A percentile compares a stretch with the other conserved stretches of the same genome.
phyloP scores from a whole-genome alignment of 2,797 vertebrate species.

The Hoplostethus atlanticus region DNA sequence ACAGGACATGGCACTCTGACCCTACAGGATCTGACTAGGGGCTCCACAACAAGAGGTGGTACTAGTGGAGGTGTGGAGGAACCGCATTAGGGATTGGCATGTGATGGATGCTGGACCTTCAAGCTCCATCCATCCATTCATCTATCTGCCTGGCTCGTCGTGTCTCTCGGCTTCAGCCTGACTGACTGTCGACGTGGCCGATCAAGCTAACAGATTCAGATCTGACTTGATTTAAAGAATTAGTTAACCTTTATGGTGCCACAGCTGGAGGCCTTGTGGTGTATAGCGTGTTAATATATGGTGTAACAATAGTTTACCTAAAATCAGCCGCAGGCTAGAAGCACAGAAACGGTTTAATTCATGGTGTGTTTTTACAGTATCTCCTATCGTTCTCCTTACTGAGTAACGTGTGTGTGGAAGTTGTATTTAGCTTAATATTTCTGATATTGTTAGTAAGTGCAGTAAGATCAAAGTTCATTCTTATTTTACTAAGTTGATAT shows the following conservation, averaged over 20 bases:
- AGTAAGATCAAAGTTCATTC: conserved; percentile 48
- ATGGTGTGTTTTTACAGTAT: conserved; percentile 54
- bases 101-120: conserved; percentile 78
- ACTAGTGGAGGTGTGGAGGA: conserved; percentile 45
- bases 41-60: conserved; percentile 16
- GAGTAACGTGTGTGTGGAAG: conserved; percentile 65
- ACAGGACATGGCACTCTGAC: conserved; percentile 48
- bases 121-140: conserved; percentile 68
- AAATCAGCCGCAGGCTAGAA: conserved; percentile 56
- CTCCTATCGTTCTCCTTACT: conserved; percentile 49
- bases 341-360: conserved; percentile 53
- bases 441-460: conserved; percentile 44
- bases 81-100: conserved; percentile 51
- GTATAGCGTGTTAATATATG: conserved; percentile 64
- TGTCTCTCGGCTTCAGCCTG: conserved; percentile 59
- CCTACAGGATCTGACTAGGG: conserved; percentile 49
- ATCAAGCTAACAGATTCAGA: conserved; percentile 78
- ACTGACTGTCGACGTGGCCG: conserved; percentile 61
- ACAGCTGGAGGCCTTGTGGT: conserved; percentile 69
- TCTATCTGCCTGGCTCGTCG: conserved; percentile 70
- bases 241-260: conserved; percentile 86
- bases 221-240: conserved; percentile 83
- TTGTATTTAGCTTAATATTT: conserved; percentile 53
- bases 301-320: conserved; percentile 65
- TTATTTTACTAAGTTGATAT: conserved; percentile 48